A percentile compares a stretch with the other conserved stretches of the same genome.
These are phyloP conservation scores for Microctonus brassicae DNA, from an alignment of 2,888 invertebrate genomes.

Conservation along the genomic window DNA sequence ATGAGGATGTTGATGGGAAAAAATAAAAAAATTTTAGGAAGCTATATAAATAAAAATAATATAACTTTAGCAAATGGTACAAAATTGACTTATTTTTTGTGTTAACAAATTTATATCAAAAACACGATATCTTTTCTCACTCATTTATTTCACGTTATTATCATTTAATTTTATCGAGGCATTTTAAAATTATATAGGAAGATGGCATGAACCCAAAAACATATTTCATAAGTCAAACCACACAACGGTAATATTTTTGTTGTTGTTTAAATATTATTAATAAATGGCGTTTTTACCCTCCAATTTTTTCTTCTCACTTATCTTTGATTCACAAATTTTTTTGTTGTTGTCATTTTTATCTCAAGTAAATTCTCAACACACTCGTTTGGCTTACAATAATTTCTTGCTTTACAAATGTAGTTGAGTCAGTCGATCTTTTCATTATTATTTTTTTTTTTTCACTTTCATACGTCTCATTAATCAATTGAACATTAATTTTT, in stretches of 20 bases:
- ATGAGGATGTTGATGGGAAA: conserved; percentile 29
- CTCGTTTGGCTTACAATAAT: background rate
- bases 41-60: conserved; percentile 16
- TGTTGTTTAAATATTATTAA: conserved; percentile 33
- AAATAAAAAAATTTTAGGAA: conserved; percentile 10
- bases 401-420: conserved; percentile 7
- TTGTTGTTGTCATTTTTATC: conserved; percentile 15
- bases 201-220: conserved; percentile 46
- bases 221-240: conserved; percentile 41
- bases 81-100: background rate
- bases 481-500: background rate
- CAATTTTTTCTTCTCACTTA: conserved; percentile 36
- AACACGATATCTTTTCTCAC: conserved; percentile 43
- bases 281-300: conserved; percentile 35
- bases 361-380: conserved; percentile 30
- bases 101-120: conserved; percentile 16
- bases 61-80: background rate
- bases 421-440: conserved; percentile 3
- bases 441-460: conserved; percentile 1
- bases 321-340: conserved; percentile 17
- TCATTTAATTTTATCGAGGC: conserved; percentile 50
- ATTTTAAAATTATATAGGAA: conserved; percentile 49
- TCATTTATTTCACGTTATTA: conserved; percentile 46
- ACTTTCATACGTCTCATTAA: background rate
- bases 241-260: conserved; percentile 2